These are phyloP conservation scores for Polyergus mexicanus DNA, from an alignment of 1,140 invertebrate species.

Conservation along the genomic window DNA sequence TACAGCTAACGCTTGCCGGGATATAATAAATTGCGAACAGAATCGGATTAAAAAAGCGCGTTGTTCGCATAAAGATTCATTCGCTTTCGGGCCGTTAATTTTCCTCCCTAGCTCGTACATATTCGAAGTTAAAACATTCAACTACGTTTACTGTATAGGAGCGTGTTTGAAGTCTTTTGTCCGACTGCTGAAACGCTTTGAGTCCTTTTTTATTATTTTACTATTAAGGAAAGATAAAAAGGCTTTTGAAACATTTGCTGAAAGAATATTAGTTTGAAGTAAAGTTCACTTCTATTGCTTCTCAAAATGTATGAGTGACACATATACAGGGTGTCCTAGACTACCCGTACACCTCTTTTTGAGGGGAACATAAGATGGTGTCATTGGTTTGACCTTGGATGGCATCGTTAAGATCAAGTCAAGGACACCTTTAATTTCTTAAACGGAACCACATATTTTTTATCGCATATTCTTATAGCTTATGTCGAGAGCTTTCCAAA, in stretches of 20 bases:
- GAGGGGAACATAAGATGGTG: too few species aligned
- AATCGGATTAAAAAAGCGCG: constrained; percentile 35
- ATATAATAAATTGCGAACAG: constrained; percentile 49
- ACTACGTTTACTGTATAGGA: neutral
- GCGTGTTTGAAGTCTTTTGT: constrained; percentile 31
- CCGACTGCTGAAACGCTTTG: neutral
- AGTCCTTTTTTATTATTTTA: constrained; percentile 3
- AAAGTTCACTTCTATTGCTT: neutral
- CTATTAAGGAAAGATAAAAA: neutral
- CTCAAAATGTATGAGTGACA: neutral
- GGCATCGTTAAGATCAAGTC: too few species aligned
- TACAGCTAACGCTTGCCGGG: constrained; percentile 31
- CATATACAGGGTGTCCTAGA: too few species aligned
- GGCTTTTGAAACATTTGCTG: neutral
- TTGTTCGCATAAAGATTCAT: constrained; percentile 37
- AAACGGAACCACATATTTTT: too few species aligned
- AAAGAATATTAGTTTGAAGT: neutral
- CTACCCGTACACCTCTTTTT: too few species aligned
- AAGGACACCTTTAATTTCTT: too few species aligned
- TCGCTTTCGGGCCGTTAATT: constrained; percentile 42
- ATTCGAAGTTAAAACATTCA: constrained; percentile 8
- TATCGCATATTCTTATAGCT: too few species aligned
- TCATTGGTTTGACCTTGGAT: too few species aligned
- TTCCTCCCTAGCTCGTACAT: constrained; percentile 25
- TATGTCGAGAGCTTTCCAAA: too few species aligned